These are phyloP conservation scores for Onthophagus taurus DNA, from an alignment of 1,140 invertebrate genomes.

Conservation along the genomic window DNA sequence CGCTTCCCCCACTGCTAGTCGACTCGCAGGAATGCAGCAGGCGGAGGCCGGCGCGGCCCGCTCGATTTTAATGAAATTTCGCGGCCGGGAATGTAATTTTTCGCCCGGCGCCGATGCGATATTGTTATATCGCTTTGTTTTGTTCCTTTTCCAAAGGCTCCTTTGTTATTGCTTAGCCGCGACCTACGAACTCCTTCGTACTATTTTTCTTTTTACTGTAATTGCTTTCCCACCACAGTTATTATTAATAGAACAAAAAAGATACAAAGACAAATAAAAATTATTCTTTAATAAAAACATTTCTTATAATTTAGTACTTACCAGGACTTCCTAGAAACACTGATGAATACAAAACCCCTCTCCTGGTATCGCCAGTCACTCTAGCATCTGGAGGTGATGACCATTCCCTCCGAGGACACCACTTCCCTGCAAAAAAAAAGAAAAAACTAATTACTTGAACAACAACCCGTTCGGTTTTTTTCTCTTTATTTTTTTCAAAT, in stretches of 20 bases:
- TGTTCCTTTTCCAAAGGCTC: too few relatives aligned
- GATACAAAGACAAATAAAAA: too few relatives aligned
- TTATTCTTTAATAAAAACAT: too few relatives aligned
- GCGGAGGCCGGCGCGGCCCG: conserved; percentile 13
- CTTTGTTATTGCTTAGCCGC: too few relatives aligned
- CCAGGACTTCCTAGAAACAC: conserved; percentile 84
- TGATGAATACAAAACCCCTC: conserved; percentile 72
- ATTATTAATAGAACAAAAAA: too few relatives aligned
- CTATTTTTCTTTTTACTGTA: too few relatives aligned
- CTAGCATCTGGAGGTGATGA: conserved; percentile 70
- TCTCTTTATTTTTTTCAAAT: too few relatives aligned
- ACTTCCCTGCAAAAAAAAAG: conserved; percentile 63
- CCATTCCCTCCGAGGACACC: conserved; percentile 81
- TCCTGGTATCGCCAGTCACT: conserved; percentile 61
- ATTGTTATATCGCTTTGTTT: too few relatives aligned
- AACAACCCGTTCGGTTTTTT: not conserved
- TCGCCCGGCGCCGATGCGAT: conserved; percentile 6
- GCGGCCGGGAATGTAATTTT: conserved; percentile 26
- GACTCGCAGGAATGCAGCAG: conserved; percentile 33
- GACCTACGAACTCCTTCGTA: too few relatives aligned
- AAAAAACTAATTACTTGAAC: conserved; percentile 5
- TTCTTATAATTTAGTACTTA: too few relatives aligned
- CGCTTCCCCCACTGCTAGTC: conserved; percentile 32
- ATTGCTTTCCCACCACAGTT: too few relatives aligned
- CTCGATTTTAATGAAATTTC: conserved; percentile 27